A percentile compares a stretch with the other conserved stretches of the same genome.
Evolutionary conservation across 2,888 invertebrate species (phyloP).

Genomic region (Napeogenes inachia): DNA sequence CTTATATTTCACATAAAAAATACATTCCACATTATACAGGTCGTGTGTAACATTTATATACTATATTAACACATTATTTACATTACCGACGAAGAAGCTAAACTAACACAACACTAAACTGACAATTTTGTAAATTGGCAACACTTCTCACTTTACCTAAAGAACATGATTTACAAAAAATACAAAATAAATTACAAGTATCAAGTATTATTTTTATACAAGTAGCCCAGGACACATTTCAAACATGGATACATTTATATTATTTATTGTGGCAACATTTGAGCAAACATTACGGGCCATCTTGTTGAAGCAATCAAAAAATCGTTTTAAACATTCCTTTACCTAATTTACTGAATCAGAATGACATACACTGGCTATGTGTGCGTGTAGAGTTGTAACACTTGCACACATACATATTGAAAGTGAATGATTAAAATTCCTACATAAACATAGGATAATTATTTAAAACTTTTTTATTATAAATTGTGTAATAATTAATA

Average conservation of each 20-base stretch:
- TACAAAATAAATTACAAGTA: slow-evolving; percentile 2
- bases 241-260: not conserved
- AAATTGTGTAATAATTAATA: slow-evolving; percentile 1
- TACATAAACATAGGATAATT: not conserved
- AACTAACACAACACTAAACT: slow-evolving; percentile 6
- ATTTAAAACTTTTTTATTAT: not conserved
- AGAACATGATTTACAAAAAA: slow-evolving; percentile 1
- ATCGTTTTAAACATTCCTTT: not conserved
- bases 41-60: slow-evolving; percentile 32
- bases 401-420: not conserved
- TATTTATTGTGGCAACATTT: slow-evolving; percentile 2
- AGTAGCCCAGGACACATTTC: not conserved
- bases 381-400: not conserved
- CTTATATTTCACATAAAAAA: slow-evolving; percentile 75
- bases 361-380: no score
- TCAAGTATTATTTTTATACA: not conserved
- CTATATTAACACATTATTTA: slow-evolving; percentile 45
- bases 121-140: not conserved
- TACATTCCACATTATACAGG: slow-evolving; percentile 63
- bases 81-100: slow-evolving; percentile 30
- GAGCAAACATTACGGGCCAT: not conserved
- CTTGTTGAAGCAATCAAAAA: not conserved
- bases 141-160: not conserved
- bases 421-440: not conserved
- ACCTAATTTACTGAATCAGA: not conserved